Conservation (phyloP, 53 echinoderm and acorn worm species). For the Hippasteria phrygiana region DNA sequence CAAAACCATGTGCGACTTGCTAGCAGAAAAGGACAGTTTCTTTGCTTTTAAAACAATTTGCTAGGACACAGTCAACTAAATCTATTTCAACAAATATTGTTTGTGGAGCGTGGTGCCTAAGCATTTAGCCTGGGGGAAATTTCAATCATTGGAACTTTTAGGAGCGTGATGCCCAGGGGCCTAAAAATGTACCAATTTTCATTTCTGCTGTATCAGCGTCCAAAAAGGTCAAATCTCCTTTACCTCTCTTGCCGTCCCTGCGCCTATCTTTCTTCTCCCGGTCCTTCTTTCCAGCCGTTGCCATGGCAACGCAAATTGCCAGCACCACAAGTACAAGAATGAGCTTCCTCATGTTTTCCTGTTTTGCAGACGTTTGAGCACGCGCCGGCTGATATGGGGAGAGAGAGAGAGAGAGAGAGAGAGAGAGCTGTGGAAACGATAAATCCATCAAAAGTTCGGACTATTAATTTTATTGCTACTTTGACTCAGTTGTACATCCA, state of each 20-base stretch:
- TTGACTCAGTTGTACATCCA: no score
- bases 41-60: no score
- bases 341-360: constrained; percentile 51
- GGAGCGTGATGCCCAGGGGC: background rate
- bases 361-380: background rate
- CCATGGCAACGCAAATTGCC: constrained; percentile 63
- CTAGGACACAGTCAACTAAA: no score
- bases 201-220: background rate
- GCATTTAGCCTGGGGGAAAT: no score
- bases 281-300: constrained; percentile 39
- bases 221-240: constrained; percentile 7
- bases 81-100: no score
- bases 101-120: no score
- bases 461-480: no score
- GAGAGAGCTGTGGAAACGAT: background rate
- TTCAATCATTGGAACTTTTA: background rate
- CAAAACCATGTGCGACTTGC: no score
- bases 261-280: constrained; percentile 34
- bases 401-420: background rate
- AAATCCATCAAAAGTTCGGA: no score
- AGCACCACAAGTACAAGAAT: constrained; percentile 23
- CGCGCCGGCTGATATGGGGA: background rate
- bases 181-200: background rate
- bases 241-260: constrained; percentile 54
- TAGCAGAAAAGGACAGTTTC: no score